These are phyloP conservation scores for Oreochromis tanganicae DNA, from an alignment of 2,113 vertebrate species.

Conservation along the genomic window DNA sequence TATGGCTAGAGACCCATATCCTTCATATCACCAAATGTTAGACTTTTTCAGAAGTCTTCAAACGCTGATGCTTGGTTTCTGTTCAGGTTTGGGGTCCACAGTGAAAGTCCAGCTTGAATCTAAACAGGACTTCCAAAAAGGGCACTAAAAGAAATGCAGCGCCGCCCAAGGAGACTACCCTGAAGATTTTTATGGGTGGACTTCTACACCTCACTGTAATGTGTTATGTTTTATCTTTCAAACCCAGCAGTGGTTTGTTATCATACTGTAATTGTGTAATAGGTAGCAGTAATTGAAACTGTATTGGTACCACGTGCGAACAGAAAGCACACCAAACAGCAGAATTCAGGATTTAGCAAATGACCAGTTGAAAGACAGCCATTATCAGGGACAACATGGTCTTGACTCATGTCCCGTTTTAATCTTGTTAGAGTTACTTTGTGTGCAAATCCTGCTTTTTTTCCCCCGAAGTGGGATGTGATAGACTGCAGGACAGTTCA, in stretches of 20 bases:
- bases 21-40: neutral
- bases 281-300: neutral
- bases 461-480: slow-evolving; percentile 12
- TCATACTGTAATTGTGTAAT: neutral
- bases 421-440: neutral
- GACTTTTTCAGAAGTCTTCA: neutral
- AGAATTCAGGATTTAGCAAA: neutral
- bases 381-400: slow-evolving; percentile 7
- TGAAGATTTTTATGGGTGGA: neutral
- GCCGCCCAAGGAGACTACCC: neutral
- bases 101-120: neutral
- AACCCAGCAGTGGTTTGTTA: neutral
- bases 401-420: slow-evolving; percentile 12
- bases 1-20: neutral
- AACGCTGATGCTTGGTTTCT: neutral
- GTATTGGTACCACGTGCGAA: neutral
- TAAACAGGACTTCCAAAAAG: neutral
- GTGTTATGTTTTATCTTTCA: neutral
- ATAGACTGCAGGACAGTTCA: slow-evolving; percentile 17
- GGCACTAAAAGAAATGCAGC: neutral
- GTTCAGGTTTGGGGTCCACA: neutral
- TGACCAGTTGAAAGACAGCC: neutral
- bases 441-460: slow-evolving; percentile 1
- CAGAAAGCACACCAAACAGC: neutral
- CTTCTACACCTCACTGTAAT: neutral